Conservation (phyloP, 2,888 invertebrate genomes). For the Plemyria rubiginata region DNA sequence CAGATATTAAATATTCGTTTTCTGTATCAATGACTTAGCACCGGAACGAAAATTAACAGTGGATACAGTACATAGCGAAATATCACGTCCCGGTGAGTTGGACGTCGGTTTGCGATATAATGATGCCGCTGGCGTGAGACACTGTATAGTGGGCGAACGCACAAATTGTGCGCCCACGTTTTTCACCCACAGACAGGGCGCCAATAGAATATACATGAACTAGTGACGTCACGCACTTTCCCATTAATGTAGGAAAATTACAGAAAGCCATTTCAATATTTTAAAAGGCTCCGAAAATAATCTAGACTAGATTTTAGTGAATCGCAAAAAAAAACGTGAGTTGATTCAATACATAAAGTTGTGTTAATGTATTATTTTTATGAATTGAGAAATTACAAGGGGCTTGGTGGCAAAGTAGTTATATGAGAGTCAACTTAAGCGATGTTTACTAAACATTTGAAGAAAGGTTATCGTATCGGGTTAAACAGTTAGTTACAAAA, state of each 20-base stretch:
- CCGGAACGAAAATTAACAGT: slow-evolving; percentile 23
- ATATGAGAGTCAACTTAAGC: neutral
- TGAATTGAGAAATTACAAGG: neutral
- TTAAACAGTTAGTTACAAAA: slow-evolving; percentile 1
- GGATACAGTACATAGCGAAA: slow-evolving; percentile 18
- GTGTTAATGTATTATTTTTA: neutral
- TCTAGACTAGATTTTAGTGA: too few species aligned
- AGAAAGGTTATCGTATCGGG: slow-evolving; percentile 1
- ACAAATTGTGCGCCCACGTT: slow-evolving; percentile 57
- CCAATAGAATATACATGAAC: slow-evolving; percentile 33
- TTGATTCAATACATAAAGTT: neutral
- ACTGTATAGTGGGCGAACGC: slow-evolving; percentile 52
- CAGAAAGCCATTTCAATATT: slow-evolving; percentile 1
- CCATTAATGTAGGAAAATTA: slow-evolving; percentile 19
- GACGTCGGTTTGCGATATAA: slow-evolving; percentile 4
- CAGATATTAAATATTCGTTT: too few species aligned
- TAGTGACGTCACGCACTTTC: slow-evolving; percentile 10
- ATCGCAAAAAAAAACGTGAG: neutral
- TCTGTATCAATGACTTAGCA: neutral
- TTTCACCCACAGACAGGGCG: slow-evolving; percentile 53
- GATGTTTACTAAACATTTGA: neutral
- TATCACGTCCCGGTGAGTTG: slow-evolving; percentile 3
- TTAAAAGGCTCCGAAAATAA: neutral
- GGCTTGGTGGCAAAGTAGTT: neutral
- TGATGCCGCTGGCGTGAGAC: slow-evolving; percentile 11